These are phyloP conservation scores for Gopherus evgoodei DNA, from an alignment of 2,113 vertebrate genomes.

Conservation along the genomic window DNA sequence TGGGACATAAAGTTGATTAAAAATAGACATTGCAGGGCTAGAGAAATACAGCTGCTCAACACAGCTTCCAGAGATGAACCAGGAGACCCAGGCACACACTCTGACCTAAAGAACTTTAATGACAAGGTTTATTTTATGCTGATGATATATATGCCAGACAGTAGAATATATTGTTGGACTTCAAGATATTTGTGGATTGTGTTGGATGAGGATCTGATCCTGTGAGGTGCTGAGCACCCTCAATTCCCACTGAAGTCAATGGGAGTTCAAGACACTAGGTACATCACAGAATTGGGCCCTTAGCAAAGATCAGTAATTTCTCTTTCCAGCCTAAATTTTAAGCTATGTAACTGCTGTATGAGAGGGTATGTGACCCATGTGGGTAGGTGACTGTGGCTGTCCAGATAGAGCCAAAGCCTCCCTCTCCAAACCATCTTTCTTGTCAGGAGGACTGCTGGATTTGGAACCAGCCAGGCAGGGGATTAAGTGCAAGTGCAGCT, in stretches of 20 bases:
- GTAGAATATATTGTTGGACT: accelerated
- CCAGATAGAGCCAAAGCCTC: not conserved
- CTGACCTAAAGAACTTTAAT: not conserved
- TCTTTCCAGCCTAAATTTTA: not conserved
- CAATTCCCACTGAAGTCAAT: not conserved
- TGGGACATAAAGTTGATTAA: slow-evolving; percentile 68
- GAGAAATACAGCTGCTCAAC: slow-evolving; percentile 64
- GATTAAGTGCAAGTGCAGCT: not conserved
- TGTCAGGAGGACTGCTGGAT: not conserved
- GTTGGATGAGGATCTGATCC: not conserved
- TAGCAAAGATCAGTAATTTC: not conserved
- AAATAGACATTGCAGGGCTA: slow-evolving; percentile 54
- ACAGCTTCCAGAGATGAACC: slow-evolving; percentile 63
- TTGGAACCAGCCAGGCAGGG: not conserved
- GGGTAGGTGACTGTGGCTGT: not conserved
- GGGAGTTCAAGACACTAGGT: not conserved
- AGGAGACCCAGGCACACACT: slow-evolving; percentile 66
- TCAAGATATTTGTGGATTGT: not conserved
- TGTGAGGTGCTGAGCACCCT: not conserved
- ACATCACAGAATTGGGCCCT: accelerated
- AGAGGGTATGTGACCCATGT: not conserved
- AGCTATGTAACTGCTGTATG: not conserved
- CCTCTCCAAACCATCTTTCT: not conserved
- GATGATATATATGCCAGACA: not conserved
- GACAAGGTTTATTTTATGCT: not conserved